These are phyloP conservation scores for Ectemnius lituratus DNA, from an alignment of 2,888 invertebrate species.

Conservation along the genomic window DNA sequence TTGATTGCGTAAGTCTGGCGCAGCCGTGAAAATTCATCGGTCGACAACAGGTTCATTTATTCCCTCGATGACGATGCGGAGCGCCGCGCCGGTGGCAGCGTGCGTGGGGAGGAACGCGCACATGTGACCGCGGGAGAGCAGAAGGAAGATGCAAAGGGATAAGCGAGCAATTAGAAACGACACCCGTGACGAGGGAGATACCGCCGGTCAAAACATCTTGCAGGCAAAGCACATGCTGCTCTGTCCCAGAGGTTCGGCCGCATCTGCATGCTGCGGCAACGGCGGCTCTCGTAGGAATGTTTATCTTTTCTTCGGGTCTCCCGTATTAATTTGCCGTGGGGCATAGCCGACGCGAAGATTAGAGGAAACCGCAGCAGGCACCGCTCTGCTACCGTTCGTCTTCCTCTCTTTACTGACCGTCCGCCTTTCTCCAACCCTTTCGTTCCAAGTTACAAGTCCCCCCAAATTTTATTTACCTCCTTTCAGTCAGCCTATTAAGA, in stretches of 20 bases:
- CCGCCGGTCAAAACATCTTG: conserved; percentile 70
- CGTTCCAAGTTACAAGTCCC: neutral
- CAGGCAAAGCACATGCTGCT: conserved; percentile 43
- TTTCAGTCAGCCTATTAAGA: neutral
- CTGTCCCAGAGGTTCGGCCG: conserved; percentile 34
- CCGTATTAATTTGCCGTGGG: conserved; percentile 62
- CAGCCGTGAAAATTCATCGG: too few relatives aligned
- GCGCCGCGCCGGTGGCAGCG: conserved; percentile 6
- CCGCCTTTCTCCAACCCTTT: neutral
- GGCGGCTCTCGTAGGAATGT: conserved; percentile 49
- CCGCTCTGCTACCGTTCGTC: conserved; percentile 38
- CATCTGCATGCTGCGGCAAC: conserved; percentile 31
- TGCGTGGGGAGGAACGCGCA: conserved; percentile 10
- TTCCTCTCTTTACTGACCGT: neutral
- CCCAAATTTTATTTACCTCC: neutral
- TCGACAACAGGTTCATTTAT: too few relatives aligned
- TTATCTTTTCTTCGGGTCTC: conserved; percentile 63
- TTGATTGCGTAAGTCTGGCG: too few relatives aligned
- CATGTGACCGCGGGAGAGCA: conserved; percentile 33
- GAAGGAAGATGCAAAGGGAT: conserved; percentile 54
- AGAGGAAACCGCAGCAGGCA: conserved; percentile 64
- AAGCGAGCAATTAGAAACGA: conserved; percentile 65
- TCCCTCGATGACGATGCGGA: conserved; percentile 10
- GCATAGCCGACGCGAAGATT: conserved; percentile 57
- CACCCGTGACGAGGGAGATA: conserved; percentile 50